These are phyloP conservation scores for Bruchidius siliquastri DNA, from an alignment of 2,888 invertebrate species.

Conservation along the genomic window DNA sequence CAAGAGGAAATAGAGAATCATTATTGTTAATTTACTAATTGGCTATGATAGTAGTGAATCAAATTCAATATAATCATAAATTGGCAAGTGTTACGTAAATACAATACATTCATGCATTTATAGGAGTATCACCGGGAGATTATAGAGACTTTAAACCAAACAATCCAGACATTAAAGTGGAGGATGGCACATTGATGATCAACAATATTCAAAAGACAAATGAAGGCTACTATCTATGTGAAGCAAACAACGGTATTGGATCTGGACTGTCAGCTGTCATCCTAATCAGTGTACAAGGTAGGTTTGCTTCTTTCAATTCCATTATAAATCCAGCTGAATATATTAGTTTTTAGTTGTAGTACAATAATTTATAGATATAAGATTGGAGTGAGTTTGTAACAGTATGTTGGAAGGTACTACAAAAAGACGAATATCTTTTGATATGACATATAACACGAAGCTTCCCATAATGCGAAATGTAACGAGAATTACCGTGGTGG, in stretches of 20 bases:
- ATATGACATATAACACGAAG: too few relatives aligned
- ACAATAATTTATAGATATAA: too few relatives aligned
- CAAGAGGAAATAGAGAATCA: background rate
- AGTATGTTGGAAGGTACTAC: too few relatives aligned
- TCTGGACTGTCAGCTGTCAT: slow-evolving; percentile 92
- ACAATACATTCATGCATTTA: slow-evolving; percentile 22
- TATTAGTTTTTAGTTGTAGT: too few relatives aligned
- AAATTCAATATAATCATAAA: background rate
- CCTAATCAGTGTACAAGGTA: slow-evolving; percentile 89
- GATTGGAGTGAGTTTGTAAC: too few relatives aligned
- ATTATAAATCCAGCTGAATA: too few relatives aligned
- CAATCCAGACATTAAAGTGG: slow-evolving; percentile 86
- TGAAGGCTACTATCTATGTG: slow-evolving; percentile 92
- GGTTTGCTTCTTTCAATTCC: slow-evolving; percentile 1
- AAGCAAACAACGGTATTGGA: slow-evolving; percentile 94
- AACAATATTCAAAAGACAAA: slow-evolving; percentile 89
- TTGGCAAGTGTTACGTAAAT: background rate
- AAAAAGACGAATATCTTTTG: too few relatives aligned
- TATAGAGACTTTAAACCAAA: slow-evolving; percentile 89
- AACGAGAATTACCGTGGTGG: too few relatives aligned
- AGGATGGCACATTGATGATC: slow-evolving; percentile 88
- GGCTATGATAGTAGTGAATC: background rate
- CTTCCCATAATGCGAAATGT: too few relatives aligned
- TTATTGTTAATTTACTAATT: background rate
- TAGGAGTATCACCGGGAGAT: slow-evolving; percentile 87